Conservation (phyloP, 2,113 vertebrate species). For the Lasiurus borealis region DNA sequence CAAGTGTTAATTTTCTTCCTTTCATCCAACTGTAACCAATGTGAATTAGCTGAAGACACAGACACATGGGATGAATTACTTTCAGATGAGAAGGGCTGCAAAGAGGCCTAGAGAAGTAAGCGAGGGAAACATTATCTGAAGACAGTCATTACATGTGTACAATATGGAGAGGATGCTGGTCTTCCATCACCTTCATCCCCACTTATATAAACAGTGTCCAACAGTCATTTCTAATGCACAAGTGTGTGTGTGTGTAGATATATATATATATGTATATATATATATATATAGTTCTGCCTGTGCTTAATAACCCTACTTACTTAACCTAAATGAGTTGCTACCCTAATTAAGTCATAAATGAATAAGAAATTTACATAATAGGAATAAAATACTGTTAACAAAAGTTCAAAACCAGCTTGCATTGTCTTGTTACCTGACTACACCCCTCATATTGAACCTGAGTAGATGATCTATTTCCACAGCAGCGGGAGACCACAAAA, state of each 20-base stretch:
- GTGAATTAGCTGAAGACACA: not conserved
- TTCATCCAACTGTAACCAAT: constrained; percentile 10
- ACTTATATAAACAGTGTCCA: not conserved
- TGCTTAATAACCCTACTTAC: not conserved
- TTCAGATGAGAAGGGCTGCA: not conserved
- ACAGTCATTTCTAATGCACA: not conserved
- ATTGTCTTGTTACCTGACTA: not conserved
- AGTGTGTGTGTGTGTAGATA: not conserved
- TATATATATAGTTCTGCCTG: not conserved
- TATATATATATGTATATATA: no score
- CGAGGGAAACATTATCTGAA: not conserved
- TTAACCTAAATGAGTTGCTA: not conserved
- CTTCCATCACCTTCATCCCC: not conserved
- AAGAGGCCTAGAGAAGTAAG: not conserved
- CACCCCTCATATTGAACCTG: not conserved
- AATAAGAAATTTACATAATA: not conserved
- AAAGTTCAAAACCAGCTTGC: not conserved
- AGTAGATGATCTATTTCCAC: constrained; percentile 2
- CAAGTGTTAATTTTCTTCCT: not conserved
- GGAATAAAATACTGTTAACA: not conserved
- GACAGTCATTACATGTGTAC: not conserved
- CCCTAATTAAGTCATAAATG: not conserved
- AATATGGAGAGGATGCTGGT: not conserved
- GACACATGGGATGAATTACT: not conserved
- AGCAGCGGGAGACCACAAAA: not conserved